phyloP scores from a whole-genome alignment of 2,888 invertebrate species.

The Drosophila pseudotakahashii region DNA sequence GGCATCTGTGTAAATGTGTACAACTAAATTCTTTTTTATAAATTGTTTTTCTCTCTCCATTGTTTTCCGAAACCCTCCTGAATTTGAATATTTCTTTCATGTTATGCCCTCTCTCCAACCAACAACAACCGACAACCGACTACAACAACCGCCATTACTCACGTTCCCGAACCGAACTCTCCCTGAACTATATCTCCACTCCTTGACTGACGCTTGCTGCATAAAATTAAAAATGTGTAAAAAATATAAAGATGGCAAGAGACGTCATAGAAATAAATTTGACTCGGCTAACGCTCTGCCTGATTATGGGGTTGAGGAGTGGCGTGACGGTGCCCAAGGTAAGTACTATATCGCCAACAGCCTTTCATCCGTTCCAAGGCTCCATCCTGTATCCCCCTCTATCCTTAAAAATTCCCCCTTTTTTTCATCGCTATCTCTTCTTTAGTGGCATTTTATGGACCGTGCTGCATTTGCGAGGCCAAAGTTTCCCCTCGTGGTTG shows the following conservation, averaged over 20 bases:
- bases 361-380: neutral
- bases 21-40: constrained; percentile 38
- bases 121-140: constrained; percentile 51
- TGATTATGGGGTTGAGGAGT: constrained; percentile 90
- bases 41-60: constrained; percentile 9
- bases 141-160: constrained; percentile 55
- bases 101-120: constrained; percentile 48
- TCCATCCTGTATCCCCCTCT: neutral
- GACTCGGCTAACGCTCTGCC: constrained; percentile 86
- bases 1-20: constrained; percentile 43
- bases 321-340: constrained; percentile 87
- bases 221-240: constrained; percentile 66
- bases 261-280: constrained; percentile 84
- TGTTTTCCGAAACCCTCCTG: constrained; percentile 42
- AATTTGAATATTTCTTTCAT: constrained; percentile 71
- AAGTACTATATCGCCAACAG: constrained; percentile 55
- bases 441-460: constrained; percentile 55
- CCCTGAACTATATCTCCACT: constrained; percentile 42
- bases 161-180: constrained; percentile 57
- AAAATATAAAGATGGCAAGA: constrained; percentile 82
- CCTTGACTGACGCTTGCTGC: constrained; percentile 67
- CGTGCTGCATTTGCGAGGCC: constrained; percentile 40
- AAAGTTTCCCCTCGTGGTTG: constrained; percentile 35
- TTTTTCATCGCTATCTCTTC: constrained; percentile 20
- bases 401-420: neutral